Base-by-base conservation (phyloP, 2,113 vertebrate species). In the Capreolus pygargus region DNA sequence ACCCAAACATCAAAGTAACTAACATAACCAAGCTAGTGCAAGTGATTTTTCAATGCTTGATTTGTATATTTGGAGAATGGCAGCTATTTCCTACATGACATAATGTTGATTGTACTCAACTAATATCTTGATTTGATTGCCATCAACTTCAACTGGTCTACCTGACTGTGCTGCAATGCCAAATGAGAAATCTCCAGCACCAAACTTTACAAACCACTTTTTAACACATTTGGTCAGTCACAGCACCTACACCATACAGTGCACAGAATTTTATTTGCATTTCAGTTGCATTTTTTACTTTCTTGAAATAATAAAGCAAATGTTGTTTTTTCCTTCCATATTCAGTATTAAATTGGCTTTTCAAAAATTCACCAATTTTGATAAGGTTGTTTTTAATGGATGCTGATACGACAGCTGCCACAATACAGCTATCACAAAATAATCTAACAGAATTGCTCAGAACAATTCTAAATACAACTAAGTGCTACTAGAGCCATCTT, bases 401-500 rank as follows among this genome's bases (percentile, higher is more conserved):
- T 39, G 19, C 10, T 70, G n/a, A 70, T 70, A 70, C 5, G 23
- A 70, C 5, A 39, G n/a, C 67, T 70, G 9, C 36, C 64, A 70
- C 17, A 70, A 36, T 70, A 70, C 9, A 70, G n/a, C 64, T 70
- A n/a, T 70, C 19, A 70, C n/a, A 39, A 70, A 70, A 70, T 5
- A 70, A 36, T 70, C n/a, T 39, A 39, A 70, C 19, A 39, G 23
- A 70, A 70, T 12, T 70, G 19, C 39, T 70, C n/a, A 70, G n/a
- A 70, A 13, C 0, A 0, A 39, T 23, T 19, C n/a, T 70, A 70
- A 39, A 70, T 5, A 21, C 10, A 39, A 23, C 9, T 70, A 39
- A 70, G 21, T 0, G 0, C 67, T 39, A 70, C 67, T 39, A 39
- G n/a, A 70, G 67, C 10, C 67, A 39, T 70, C 19, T 70, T 39